Evolutionary conservation across 2,888 invertebrate genomes (phyloP).

Genomic region (Listrodromus nycthemerus): DNA sequence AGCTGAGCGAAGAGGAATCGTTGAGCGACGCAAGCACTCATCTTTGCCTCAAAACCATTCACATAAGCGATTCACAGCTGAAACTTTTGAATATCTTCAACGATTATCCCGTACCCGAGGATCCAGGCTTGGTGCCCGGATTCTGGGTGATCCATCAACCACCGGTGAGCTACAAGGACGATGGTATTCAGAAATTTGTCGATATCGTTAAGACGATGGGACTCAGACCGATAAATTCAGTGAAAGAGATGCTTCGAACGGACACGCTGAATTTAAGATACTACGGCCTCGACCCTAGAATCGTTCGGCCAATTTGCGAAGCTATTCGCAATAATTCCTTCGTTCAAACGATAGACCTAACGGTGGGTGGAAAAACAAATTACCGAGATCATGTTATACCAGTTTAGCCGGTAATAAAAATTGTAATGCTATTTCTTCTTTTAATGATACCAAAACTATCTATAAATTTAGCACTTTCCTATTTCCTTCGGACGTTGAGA

Average conservation of each 20-base stretch:
- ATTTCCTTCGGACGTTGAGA: background rate
- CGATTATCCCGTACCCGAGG: slow-evolving; percentile 73
- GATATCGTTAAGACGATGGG: slow-evolving; percentile 67
- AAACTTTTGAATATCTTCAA: slow-evolving; percentile 73
- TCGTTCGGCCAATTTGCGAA: slow-evolving; percentile 75
- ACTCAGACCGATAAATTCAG: slow-evolving; percentile 71
- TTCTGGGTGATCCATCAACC: slow-evolving; percentile 74
- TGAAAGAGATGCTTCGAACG: slow-evolving; percentile 74
- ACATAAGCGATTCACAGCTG: slow-evolving; percentile 76
- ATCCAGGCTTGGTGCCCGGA: slow-evolving; percentile 75
- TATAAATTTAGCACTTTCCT: background rate
- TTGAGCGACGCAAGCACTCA: slow-evolving; percentile 68
- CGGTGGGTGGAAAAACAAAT: slow-evolving; percentile 69
- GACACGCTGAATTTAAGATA: slow-evolving; percentile 76
- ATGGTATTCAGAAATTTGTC: slow-evolving; percentile 76
- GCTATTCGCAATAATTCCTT: slow-evolving; percentile 74
- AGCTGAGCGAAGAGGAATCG: background rate
- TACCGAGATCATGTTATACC: background rate
- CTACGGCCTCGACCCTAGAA: slow-evolving; percentile 76
- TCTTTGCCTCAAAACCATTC: slow-evolving; percentile 73
- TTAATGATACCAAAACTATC: background rate
- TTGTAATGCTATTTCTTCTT: background rate
- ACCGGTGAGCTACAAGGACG: slow-evolving; percentile 66
- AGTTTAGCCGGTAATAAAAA: background rate
- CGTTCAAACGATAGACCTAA: slow-evolving; percentile 75